Percentiles rank a stretch among this genome's conserved stretches.
Evolutionary conservation across 2,797 vertebrate species (phyloP).

Genomic region (Paratrypauchen microcephalus): DNA sequence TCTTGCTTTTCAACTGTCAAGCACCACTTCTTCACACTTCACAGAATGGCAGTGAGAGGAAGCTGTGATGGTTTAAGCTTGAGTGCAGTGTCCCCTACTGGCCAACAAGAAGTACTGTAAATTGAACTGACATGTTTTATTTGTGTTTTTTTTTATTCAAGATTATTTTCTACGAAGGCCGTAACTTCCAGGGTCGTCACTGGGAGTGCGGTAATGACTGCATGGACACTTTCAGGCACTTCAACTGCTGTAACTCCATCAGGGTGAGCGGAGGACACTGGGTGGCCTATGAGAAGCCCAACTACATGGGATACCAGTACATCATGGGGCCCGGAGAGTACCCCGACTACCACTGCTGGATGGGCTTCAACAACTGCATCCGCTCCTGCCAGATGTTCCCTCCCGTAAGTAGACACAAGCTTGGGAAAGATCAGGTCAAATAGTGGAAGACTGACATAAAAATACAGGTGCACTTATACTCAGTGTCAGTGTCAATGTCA

Average conservation of each 20-base stretch:
- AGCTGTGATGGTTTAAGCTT: slow-evolving; percentile 48
- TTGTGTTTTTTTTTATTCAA: slow-evolving; percentile 37
- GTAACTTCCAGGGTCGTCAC: slow-evolving; percentile 78
- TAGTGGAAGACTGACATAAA: slow-evolving; percentile 68
- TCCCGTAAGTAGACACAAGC: slow-evolving; percentile 68
- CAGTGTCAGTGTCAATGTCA: slow-evolving; percentile 34
- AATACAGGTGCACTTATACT: slow-evolving; percentile 65
- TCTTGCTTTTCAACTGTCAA: slow-evolving; percentile 35
- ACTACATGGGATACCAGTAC: slow-evolving; percentile 81
- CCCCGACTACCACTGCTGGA: slow-evolving; percentile 74
- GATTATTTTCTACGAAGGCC: slow-evolving; percentile 81
- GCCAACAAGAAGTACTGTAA: slow-evolving; percentile 26
- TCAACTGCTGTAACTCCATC: slow-evolving; percentile 80
- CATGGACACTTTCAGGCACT: slow-evolving; percentile 76
- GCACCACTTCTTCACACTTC: slow-evolving; percentile 16
- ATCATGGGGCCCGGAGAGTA: slow-evolving; percentile 76
- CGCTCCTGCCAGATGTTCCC: slow-evolving; percentile 83
- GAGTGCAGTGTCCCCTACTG: slow-evolving; percentile 65
- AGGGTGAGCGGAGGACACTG: slow-evolving; percentile 75
- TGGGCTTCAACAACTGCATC: slow-evolving; percentile 82
- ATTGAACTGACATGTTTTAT: slow-evolving; percentile 11
- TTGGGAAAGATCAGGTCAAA: slow-evolving; percentile 70
- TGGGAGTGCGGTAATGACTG: slow-evolving; percentile 79
- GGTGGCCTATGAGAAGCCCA: slow-evolving; percentile 78
- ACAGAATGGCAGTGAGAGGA: slow-evolving; percentile 14